phyloP scores from a whole-genome alignment of 2,797 vertebrate species.

The Graptemys geographica region DNA sequence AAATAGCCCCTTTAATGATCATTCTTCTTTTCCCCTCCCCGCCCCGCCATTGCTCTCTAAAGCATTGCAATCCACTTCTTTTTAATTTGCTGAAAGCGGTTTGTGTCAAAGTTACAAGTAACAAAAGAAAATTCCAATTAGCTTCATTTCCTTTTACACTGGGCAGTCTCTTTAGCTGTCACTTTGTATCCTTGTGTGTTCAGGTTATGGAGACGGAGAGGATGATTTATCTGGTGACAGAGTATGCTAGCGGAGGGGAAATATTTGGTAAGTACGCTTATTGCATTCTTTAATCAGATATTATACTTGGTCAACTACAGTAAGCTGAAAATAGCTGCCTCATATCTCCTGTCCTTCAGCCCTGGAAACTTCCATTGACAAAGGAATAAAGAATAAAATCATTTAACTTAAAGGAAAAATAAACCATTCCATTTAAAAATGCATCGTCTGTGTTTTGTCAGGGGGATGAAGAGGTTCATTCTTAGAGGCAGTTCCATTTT shows the following conservation, averaged over 20 bases:
- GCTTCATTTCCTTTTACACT: background rate
- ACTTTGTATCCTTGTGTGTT: slow-evolving; percentile 70
- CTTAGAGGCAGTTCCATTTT: slow-evolving; percentile 32
- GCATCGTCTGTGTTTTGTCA: background rate
- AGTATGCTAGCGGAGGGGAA: slow-evolving; percentile 97
- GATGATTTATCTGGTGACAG: slow-evolving; percentile 99
- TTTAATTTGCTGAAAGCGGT: background rate
- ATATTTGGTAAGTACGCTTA: slow-evolving; percentile 93
- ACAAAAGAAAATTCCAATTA: background rate
- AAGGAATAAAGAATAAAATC: background rate
- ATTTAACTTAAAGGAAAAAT: slow-evolving; percentile 9
- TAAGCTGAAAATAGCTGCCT: slow-evolving; percentile 53
- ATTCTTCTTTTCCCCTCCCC: background rate
- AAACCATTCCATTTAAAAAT: background rate
- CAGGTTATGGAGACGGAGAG: slow-evolving; percentile 99
- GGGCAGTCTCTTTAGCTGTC: slow-evolving; percentile 58
- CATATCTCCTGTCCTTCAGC: slow-evolving; percentile 39
- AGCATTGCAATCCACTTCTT: accelerated
- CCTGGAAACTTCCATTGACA: slow-evolving; percentile 6
- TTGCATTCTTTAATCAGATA: slow-evolving; percentile 71
- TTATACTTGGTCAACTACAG: slow-evolving; percentile 27
- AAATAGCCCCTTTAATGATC: background rate
- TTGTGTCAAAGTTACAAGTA: background rate
- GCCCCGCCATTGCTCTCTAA: background rate
- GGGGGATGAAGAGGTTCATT: background rate